phyloP scores from a whole-genome alignment of 2,113 vertebrate genomes.

The Recurvirostra avosetta region DNA sequence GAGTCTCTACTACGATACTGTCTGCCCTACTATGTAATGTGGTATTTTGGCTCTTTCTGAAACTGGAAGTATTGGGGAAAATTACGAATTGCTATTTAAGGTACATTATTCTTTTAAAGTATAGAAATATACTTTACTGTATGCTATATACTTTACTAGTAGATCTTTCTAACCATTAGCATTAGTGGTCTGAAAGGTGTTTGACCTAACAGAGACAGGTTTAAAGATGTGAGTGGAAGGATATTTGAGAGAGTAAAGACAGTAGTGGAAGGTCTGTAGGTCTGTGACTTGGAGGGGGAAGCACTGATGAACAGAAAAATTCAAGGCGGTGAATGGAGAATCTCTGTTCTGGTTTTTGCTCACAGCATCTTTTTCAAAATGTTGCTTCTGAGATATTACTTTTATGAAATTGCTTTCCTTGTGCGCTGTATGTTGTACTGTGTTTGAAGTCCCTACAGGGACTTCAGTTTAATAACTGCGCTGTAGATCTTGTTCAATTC shows the following conservation, averaged over 20 bases:
- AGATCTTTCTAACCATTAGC: background rate
- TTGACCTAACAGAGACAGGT: background rate
- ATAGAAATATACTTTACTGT: background rate
- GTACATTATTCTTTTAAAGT: background rate
- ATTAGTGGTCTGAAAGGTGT: background rate
- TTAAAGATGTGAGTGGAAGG: background rate
- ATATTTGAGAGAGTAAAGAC: background rate
- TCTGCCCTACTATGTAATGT: background rate
- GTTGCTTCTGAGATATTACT: background rate
- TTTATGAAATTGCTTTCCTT: constrained; percentile 41
- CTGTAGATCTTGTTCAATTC: constrained; percentile 4
- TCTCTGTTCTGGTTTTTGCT: background rate
- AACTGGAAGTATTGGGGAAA: background rate
- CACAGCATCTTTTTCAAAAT: background rate
- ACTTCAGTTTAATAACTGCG: background rate
- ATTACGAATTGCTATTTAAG: background rate
- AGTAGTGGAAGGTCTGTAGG: background rate
- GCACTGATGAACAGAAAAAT: background rate
- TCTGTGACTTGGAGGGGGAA: background rate
- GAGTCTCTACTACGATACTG: background rate
- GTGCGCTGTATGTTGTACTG: background rate
- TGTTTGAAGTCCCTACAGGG: background rate
- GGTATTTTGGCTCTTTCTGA: background rate
- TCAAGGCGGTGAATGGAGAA: background rate
- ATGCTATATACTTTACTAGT: background rate